phyloP scores from a whole-genome alignment of 2,113 vertebrate species.

The Plecotus auritus region DNA sequence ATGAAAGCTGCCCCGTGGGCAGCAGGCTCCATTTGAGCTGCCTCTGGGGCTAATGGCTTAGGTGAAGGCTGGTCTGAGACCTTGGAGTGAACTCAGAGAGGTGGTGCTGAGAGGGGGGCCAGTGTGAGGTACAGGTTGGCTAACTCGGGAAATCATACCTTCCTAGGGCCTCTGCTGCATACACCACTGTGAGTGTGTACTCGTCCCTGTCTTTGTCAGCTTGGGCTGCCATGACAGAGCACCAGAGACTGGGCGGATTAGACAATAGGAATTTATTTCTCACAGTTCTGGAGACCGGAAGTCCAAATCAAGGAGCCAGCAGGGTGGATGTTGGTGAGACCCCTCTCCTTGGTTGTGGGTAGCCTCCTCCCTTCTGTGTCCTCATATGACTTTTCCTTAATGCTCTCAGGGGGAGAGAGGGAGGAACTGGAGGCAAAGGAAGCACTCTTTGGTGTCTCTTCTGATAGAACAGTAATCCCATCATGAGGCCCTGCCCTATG shows the following conservation, averaged over 20 bases:
- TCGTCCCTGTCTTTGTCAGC: background rate
- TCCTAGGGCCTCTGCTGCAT: constrained; percentile 30
- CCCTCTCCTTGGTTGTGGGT: background rate
- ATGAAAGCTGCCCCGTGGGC: constrained; percentile 17
- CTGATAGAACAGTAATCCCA: background rate
- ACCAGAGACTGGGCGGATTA: background rate
- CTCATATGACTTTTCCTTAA: background rate
- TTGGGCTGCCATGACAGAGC: background rate
- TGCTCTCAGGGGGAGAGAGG: background rate
- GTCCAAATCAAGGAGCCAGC: background rate
- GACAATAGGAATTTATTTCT: background rate
- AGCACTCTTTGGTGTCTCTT: background rate
- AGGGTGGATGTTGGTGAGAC: background rate
- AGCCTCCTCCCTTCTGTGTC: background rate
- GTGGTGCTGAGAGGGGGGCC: background rate
- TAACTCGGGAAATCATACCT: constrained; percentile 47
- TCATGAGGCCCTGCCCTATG: background rate
- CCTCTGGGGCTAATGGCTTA: constrained; percentile 64
- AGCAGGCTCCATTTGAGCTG: constrained; percentile 26
- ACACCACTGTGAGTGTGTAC: background rate
- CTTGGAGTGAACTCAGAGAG: background rate
- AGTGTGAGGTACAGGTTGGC: background rate
- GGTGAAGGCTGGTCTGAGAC: constrained; percentile 62
- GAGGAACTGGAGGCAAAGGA: background rate
- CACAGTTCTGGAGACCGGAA: background rate